Evolutionary conservation across 23 tunicate species (phyloP), one percentile per base, ranked within the genome.

Genomic region (Corella eumyota): DNA sequence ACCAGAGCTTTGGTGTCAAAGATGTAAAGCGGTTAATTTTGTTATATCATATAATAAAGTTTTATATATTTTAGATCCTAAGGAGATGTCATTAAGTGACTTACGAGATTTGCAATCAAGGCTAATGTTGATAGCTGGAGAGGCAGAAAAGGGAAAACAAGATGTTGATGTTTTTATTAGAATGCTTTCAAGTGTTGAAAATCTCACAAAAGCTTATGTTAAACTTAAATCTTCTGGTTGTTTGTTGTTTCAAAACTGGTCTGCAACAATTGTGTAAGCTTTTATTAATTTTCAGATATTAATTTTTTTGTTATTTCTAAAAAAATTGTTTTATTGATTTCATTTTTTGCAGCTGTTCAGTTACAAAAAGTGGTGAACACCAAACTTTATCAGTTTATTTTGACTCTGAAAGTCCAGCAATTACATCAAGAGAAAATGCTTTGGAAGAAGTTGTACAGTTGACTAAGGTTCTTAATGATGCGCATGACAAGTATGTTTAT

Each of bases 111-210:
- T 76, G 4, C 83, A 76, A 45, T 76, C 73, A 2, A 49, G 62
- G 22, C 32, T 76, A 11, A 76, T 67, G 83, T 47, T 76, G 67
- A 76, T 76, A 45, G 83, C 83, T 67, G 83, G 83, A 20, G 83
- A 76, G 47, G 67, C 67, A 27, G 83, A 76, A 11, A 66, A 32
- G 26, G 60, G 60, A 15, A 61, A 61, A 24, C 55, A 72, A 31
- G 78, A 72, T 36, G 68, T 72, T 4, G 50, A 24, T 19, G 34
- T 34, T 27, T 72, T 61, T 27, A 72, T 35, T 48, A 50, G 50
- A 4, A 51, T 72, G 2, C 50, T 72, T 6, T 61, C 78, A 26
- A 30, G 22, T 22, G 60, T 61, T 13, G 78, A 72, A 27, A 72
- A 34, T 40, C 55, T 72, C 15, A 36, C 78, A 2, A 72, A 72